phyloP scores from a whole-genome alignment of 2,113 vertebrate genomes.

The Oxyruncus cristatus region DNA sequence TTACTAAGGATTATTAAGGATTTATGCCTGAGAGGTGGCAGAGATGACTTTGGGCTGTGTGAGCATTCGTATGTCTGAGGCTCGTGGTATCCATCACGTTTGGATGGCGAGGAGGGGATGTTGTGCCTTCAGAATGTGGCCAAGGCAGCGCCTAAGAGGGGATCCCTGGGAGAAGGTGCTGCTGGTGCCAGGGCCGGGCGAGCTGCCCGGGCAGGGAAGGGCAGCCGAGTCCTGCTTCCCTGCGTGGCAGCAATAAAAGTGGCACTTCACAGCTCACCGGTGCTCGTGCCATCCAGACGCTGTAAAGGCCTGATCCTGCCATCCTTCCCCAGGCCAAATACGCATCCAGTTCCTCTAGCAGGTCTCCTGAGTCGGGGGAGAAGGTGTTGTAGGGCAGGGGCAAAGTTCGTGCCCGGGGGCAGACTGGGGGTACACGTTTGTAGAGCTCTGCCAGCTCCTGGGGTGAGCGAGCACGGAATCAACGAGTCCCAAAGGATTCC shows the following conservation, averaged over 20 bases:
- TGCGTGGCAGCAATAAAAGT: neutral
- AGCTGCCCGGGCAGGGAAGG: neutral
- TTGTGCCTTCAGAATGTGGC: neutral
- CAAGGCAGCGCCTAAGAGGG: neutral
- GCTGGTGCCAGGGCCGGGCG: neutral
- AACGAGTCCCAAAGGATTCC: neutral
- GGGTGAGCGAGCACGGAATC: rapidly evolving
- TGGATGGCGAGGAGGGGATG: rapidly evolving
- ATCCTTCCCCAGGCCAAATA: neutral
- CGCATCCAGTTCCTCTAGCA: neutral
- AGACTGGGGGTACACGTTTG: rapidly evolving
- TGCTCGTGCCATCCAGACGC: neutral
- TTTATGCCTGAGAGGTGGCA: neutral
- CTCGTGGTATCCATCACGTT: neutral
- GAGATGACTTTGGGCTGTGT: neutral
- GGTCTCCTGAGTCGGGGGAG: neutral
- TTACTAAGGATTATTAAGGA: neutral
- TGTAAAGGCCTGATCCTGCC: neutral
- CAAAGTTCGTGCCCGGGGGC: neutral
- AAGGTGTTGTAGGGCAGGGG: neutral
- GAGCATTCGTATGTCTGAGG: neutral
- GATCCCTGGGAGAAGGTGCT: neutral
- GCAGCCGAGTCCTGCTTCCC: neutral
- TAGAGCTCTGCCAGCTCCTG: neutral
- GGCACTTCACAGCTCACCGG: rapidly evolving